Percentiles rank a stretch among this genome's conserved stretches.
phyloP scores from a whole-genome alignment of 1,140 invertebrate species.

The Macrostomum lignano region DNA sequence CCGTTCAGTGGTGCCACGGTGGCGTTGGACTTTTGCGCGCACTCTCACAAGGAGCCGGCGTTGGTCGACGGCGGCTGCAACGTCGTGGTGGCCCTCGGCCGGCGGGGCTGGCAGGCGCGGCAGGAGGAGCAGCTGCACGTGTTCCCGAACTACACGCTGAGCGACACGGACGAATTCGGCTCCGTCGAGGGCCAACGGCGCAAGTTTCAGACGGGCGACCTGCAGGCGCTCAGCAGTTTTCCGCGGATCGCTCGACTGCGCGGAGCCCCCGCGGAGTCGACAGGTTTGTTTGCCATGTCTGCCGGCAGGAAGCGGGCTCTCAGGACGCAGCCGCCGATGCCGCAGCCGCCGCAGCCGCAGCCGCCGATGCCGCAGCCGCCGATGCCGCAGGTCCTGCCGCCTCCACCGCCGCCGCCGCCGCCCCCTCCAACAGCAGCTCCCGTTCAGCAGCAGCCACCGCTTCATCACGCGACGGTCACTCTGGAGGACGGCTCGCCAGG shows the following conservation, averaged over 20 bases:
- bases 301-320: too few relatives aligned
- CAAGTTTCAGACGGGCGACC: slow-evolving; percentile 46
- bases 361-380: too few relatives aligned
- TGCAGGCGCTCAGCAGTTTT: slow-evolving; percentile 49
- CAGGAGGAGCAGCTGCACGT: slow-evolving; percentile 75
- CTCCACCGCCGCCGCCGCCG: too few relatives aligned
- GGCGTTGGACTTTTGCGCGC: slow-evolving; percentile 78
- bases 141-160: slow-evolving; percentile 60
- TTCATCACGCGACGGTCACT: too few relatives aligned
- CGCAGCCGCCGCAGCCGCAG: too few relatives aligned
- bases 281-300: too few relatives aligned
- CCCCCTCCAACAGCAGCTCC: too few relatives aligned
- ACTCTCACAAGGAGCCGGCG: slow-evolving; percentile 68
- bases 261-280: too few relatives aligned
- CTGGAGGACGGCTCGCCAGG: too few relatives aligned
- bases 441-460: too few relatives aligned
- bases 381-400: too few relatives aligned
- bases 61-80: slow-evolving; percentile 91
- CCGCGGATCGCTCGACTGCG: slow-evolving; percentile 51
- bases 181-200: slow-evolving; percentile 51
- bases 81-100: slow-evolving; percentile 62
- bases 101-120: slow-evolving; percentile 42
- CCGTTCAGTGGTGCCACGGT: slow-evolving; percentile 85
- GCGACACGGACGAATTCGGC: slow-evolving; percentile 60
- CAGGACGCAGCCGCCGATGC: too few relatives aligned